Conservation (phyloP, 2,888 invertebrate genomes). For the Aporophyla lueneburgensis region DNA sequence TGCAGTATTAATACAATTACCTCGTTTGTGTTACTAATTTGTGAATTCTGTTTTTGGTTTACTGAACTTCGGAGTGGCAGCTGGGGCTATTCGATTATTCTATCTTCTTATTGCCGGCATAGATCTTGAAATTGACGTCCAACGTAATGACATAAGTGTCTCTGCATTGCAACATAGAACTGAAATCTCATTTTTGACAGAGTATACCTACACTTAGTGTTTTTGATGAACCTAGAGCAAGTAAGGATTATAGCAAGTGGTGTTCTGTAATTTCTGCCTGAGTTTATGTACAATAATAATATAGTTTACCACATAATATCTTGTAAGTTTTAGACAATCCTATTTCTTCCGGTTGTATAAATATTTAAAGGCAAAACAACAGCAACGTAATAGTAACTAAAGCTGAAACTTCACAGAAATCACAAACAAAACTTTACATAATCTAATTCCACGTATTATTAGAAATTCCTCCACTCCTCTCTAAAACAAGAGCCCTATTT, state of each 20-base stretch:
- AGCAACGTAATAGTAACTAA: conserved; percentile 10
- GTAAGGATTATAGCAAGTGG: not conserved
- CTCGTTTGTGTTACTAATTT: conserved; percentile 19
- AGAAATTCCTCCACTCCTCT: conserved; percentile 21
- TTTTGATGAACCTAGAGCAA: not conserved
- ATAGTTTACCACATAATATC: not conserved
- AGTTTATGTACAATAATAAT: not conserved
- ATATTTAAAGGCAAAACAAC: not conserved
- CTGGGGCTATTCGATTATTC: not conserved
- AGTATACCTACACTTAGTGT: not conserved
- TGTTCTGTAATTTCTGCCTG: not conserved
- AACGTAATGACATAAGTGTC: too few species aligned
- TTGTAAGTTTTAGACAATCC: not conserved
- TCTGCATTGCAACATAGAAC: not conserved
- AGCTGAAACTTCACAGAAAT: conserved; percentile 23
- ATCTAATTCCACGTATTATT: conserved; percentile 41
- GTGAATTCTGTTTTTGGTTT: not conserved
- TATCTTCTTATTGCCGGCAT: too few species aligned
- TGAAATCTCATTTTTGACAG: not conserved
- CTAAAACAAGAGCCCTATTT: conserved; percentile 30
- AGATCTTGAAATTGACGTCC: not conserved
- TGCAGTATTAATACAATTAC: conserved; percentile 17
- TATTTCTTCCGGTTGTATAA: too few species aligned
- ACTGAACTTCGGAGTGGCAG: not conserved
- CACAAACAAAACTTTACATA: conserved; percentile 38